phyloP scores from a whole-genome alignment of 2,888 invertebrate species.

The Limnephilus rhombicus region DNA sequence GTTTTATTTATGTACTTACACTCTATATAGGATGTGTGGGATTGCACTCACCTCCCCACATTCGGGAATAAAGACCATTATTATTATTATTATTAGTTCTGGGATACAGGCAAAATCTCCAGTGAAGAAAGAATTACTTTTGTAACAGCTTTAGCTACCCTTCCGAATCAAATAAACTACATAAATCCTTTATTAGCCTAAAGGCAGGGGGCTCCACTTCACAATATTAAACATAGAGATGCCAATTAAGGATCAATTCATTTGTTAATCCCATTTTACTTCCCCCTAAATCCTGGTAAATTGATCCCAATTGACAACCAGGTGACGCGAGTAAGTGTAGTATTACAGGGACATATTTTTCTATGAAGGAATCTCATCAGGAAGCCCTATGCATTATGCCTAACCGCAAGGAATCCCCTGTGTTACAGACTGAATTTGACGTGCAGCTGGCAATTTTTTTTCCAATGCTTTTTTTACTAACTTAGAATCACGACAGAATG shows the following conservation, averaged over 20 bases:
- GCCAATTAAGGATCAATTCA: conserved; percentile 31
- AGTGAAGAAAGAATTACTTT: background rate
- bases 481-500: background rate
- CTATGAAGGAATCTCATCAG: conserved; percentile 2
- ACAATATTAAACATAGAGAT: conserved; percentile 8
- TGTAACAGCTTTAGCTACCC: background rate
- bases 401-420: background rate
- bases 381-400: conserved; percentile 14
- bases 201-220: background rate
- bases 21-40: no score
- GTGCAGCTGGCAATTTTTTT: conserved; percentile 10
- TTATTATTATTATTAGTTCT: no score
- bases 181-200: background rate
- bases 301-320: background rate
- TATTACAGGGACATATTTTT: conserved; percentile 15
- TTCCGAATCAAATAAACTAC: background rate
- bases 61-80: no score
- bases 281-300: background rate
- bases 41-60: no score
- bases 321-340: conserved; percentile 2
- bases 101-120: background rate
- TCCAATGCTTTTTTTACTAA: background rate
- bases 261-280: background rate
- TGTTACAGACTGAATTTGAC: background rate
- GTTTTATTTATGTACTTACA: no score